Evolutionary conservation across 2,113 vertebrate genomes (phyloP).

Genomic region (Coreoperca whiteheadi): DNA sequence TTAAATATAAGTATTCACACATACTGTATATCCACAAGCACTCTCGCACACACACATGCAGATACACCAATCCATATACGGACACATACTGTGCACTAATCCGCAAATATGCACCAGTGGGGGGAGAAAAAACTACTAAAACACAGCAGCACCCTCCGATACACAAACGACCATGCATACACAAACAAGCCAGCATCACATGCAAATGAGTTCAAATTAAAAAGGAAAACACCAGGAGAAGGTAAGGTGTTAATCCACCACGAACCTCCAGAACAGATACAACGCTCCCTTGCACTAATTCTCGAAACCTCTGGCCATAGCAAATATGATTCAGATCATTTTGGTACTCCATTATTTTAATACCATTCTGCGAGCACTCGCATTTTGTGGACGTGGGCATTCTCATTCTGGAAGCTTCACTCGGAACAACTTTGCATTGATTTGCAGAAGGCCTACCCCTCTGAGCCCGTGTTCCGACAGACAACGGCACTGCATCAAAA

Average conservation of each 20-base stretch:
- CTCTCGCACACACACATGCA: neutral
- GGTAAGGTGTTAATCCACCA: neutral
- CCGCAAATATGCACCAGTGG: neutral
- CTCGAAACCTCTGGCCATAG: neutral
- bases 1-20: neutral
- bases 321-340: too few species aligned
- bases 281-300: neutral
- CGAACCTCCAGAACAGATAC: neutral
- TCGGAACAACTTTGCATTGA: neutral
- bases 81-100: slow-evolving; percentile 6
- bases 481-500: neutral
- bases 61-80: neutral
- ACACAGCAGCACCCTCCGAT: neutral
- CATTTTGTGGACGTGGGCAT: neutral
- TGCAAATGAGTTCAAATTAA: neutral
- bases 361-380: neutral
- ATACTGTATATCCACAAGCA: neutral
- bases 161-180: neutral
- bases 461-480: too few species aligned
- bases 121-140: neutral
- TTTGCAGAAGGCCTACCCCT: too few species aligned
- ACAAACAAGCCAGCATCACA: neutral
- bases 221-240: neutral
- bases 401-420: neutral
- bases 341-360: too few species aligned